These are phyloP conservation scores for Chaetophractus vellerosus DNA, from an alignment of 2,797 vertebrate species.

Conservation along the genomic window DNA sequence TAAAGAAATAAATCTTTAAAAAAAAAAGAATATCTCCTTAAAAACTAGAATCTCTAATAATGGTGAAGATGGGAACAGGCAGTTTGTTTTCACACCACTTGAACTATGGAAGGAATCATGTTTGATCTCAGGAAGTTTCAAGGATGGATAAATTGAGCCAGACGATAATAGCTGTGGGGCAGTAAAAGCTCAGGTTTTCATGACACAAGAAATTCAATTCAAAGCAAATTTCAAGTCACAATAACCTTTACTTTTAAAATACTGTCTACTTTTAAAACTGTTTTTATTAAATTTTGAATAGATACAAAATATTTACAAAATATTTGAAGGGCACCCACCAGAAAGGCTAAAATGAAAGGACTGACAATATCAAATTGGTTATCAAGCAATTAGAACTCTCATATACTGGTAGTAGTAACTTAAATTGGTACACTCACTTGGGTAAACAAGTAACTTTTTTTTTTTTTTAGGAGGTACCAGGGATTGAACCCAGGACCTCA, in stretches of 20 bases:
- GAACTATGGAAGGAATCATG: neutral
- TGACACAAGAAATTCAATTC: neutral
- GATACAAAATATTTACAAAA: conserved; percentile 3
- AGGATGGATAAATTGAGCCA: neutral
- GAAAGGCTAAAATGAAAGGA: neutral
- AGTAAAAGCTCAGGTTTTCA: neutral
- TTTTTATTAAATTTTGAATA: neutral
- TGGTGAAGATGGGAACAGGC: neutral
- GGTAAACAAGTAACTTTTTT: neutral
- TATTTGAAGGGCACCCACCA: neutral
- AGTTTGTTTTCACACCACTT: neutral
- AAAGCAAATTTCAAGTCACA: conserved; percentile 25
- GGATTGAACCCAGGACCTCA: too few species aligned
- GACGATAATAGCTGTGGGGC: neutral
- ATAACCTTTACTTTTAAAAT: conserved; percentile 33
- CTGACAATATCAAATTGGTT: neutral
- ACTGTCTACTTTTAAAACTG: neutral
- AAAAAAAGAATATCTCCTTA: neutral
- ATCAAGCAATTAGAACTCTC: neutral
- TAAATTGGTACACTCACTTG: neutral
- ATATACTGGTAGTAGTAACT: neutral
- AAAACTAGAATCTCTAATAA: neutral
- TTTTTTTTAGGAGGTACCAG: too few species aligned
- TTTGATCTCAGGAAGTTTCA: neutral
- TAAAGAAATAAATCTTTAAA: too few species aligned